These are phyloP conservation scores for Sphaerophoria taeniata DNA, from an alignment of 2,888 invertebrate genomes.

Conservation along the genomic window DNA sequence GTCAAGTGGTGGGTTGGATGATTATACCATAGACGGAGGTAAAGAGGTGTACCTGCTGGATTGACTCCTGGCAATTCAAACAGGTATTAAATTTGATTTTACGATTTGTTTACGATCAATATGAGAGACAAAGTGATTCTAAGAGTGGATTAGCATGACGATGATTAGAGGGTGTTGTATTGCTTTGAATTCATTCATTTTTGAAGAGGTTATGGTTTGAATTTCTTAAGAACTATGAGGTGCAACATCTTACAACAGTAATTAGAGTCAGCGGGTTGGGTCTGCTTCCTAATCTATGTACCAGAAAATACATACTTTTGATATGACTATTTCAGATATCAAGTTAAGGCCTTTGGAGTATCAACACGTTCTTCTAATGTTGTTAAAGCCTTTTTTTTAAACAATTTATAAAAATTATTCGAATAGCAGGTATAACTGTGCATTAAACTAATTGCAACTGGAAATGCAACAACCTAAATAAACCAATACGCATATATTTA, in stretches of 20 bases:
- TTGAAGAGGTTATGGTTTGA: too few relatives aligned
- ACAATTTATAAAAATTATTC: too few relatives aligned
- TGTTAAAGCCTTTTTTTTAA: too few relatives aligned
- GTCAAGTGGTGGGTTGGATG: slow-evolving; percentile 53
- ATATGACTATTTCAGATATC: too few relatives aligned
- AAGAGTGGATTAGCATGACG: slow-evolving; percentile 20
- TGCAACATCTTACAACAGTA: too few relatives aligned
- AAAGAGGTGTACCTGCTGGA: slow-evolving; percentile 21
- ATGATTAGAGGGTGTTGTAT: slow-evolving; percentile 37
- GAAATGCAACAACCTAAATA: slow-evolving; percentile 39
- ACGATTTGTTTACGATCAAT: slow-evolving; percentile 70
- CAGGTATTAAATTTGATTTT: slow-evolving; percentile 73
- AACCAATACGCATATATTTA: background rate
- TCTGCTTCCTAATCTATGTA: too few relatives aligned
- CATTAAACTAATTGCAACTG: slow-evolving; percentile 18
- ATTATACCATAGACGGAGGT: slow-evolving; percentile 18
- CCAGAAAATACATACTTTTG: too few relatives aligned
- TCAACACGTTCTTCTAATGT: too few relatives aligned
- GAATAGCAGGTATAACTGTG: too few relatives aligned
- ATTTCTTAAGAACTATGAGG: too few relatives aligned
- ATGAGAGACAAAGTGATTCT: slow-evolving; percentile 33
- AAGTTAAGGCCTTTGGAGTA: too few relatives aligned
- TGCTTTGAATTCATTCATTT: slow-evolving; percentile 9
- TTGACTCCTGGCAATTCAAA: slow-evolving; percentile 65
- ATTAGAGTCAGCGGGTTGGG: too few relatives aligned